Evolutionary conservation across 2,888 invertebrate species (phyloP), one percentile per base, ranked within the genome.

Genomic region (Gastracanthus pulcherrimus): DNA sequence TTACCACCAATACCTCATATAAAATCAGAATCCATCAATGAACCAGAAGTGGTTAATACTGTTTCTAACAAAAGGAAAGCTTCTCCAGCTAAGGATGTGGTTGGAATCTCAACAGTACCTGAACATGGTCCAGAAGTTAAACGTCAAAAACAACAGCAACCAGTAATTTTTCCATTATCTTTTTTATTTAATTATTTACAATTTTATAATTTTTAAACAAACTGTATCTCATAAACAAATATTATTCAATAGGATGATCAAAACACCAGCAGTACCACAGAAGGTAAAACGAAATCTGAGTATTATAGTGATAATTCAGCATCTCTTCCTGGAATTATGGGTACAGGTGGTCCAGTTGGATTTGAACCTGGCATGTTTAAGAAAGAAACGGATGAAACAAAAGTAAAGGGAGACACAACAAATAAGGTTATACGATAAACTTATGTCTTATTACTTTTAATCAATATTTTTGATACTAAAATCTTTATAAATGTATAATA

Each of bases 341-440:
- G 95, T 4, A 92, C 92, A 0, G 93, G 94, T 6, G 96, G 96
- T 0, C 97, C 96, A 0, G 93, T 96, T 36, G 96, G 96, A 34
- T 97, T 97, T 89, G 97, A 97, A 87, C 96, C 97, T 0, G 96
- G 96, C 76, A 96, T 97, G 96, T 97, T 97, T 89, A 94, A 94
- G 83, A 93, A 93, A 83, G 94, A 94, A 71, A 84, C 87, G 3
- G 93, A 93, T 16, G 90, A 92, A 5, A 89, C 89, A 67, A 93
- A 94, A 86, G 93, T 93, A 11, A 94, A 94, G 83, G 92, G 92
- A 60, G 95, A 95, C 81, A 90, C 90, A 48, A 86, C 89, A 1
- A 91, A 91, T 45, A 95, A 95, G 92, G 94, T 93, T 90, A 86
- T 78, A 72, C 72, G 19, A 31, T 62, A 51, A 38, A 11, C 55